Conservation (phyloP, 2,797 vertebrate species). For the Eulemur coronatus region DNA sequence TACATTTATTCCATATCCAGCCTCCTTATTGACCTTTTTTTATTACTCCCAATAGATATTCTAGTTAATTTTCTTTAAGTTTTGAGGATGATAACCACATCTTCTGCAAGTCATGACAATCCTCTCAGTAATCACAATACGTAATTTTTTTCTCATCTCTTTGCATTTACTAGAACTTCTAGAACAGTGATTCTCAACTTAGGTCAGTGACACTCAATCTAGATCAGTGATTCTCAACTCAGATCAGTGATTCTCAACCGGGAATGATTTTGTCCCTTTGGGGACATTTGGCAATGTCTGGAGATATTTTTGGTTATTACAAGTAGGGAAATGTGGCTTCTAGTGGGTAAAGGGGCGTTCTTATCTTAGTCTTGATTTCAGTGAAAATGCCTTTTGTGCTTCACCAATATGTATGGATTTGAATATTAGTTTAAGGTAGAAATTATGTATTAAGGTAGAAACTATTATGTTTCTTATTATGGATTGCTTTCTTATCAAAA, state of each 20-base stretch:
- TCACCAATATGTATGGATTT: background rate
- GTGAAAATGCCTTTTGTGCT: slow-evolving; percentile 11
- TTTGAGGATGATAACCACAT: background rate
- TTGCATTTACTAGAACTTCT: slow-evolving; percentile 4
- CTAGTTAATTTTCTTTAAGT: background rate
- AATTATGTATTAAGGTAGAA: background rate
- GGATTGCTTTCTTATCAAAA: slow-evolving; percentile 1
- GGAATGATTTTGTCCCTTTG: background rate
- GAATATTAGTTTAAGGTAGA: slow-evolving; percentile 5
- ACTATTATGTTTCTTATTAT: background rate
- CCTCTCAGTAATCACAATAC: background rate
- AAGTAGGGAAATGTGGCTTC: background rate
- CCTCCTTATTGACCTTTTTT: background rate
- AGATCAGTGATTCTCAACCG: background rate
- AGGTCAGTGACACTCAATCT: background rate
- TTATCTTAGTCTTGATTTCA: slow-evolving; percentile 9
- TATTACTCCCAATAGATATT: background rate
- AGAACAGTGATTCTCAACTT: background rate
- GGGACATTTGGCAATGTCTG: background rate
- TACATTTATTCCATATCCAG: slow-evolving; percentile 25
- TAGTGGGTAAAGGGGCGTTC: background rate
- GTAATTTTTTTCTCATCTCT: background rate
- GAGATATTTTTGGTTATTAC: slow-evolving; percentile 16
- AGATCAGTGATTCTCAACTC: background rate
- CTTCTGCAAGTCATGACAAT: background rate